Conservation (phyloP, 2,888 invertebrate genomes). For the Apeira syringaria region DNA sequence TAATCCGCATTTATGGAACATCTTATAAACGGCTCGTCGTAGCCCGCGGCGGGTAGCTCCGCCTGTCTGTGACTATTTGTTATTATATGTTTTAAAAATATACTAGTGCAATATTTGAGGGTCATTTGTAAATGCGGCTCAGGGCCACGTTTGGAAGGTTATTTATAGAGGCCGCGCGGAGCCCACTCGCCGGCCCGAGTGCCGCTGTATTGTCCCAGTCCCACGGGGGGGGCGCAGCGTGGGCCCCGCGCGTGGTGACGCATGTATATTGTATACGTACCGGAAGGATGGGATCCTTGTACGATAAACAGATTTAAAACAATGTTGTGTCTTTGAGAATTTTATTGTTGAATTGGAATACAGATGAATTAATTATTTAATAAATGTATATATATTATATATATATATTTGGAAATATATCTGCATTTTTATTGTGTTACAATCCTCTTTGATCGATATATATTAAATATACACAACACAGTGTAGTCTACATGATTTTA, state of each 20-base stretch:
- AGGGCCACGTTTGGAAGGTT: constrained; percentile 11
- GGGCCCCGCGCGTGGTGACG: constrained; percentile 27
- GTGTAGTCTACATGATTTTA: too few species aligned
- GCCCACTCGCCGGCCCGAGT: background rate
- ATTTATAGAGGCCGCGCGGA: constrained; percentile 1
- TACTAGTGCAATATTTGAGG: constrained; percentile 30
- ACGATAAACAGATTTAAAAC: constrained; percentile 73
- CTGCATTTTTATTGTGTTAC: constrained; percentile 44
- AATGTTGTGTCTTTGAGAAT: constrained; percentile 83
- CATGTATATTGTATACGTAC: constrained; percentile 40
- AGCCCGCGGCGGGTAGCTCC: too few species aligned
- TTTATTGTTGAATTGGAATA: constrained; percentile 84
- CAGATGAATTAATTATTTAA: constrained; percentile 82
- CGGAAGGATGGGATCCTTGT: constrained; percentile 66
- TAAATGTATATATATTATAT: constrained; percentile 84
- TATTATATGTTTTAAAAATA: constrained; percentile 12
- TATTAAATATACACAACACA: too few species aligned
- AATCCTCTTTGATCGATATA: too few species aligned
- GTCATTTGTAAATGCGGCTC: constrained; percentile 33
- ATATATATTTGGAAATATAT: constrained; percentile 81
- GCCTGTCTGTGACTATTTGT: constrained; percentile 11
- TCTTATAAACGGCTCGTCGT: constrained; percentile 14
- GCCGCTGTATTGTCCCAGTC: too few species aligned
- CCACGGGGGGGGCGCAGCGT: background rate
- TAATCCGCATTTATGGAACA: constrained; percentile 30